Conservation (phyloP, 2,113 vertebrate species). For the Charina bottae region DNA sequence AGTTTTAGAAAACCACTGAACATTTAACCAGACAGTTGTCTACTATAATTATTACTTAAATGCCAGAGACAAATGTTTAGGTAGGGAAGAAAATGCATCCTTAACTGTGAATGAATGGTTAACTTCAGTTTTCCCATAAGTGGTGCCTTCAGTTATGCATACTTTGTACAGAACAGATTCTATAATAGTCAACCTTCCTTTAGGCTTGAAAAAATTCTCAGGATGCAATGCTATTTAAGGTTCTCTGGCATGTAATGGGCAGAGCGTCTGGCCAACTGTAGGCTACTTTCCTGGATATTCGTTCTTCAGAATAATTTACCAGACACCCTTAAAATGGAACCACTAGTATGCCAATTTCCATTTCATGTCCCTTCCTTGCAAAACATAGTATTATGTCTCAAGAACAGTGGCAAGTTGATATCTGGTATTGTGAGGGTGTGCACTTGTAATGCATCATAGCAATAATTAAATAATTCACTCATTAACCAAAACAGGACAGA, state of each 20-base stretch:
- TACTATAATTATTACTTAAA: constrained; percentile 72
- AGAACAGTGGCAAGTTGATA: constrained; percentile 35
- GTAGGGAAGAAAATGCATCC: constrained; percentile 61
- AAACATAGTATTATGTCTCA: constrained; percentile 63
- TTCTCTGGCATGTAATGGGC: constrained; percentile 62
- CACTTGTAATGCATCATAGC: constrained; percentile 31
- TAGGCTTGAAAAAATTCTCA: constrained; percentile 45
- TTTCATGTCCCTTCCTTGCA: constrained; percentile 72
- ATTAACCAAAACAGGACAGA: neutral
- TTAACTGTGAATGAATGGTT: constrained; percentile 68
- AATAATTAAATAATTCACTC: constrained; percentile 43
- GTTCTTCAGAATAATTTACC: constrained; percentile 74
- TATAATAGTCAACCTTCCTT: constrained; percentile 62
- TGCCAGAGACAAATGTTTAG: constrained; percentile 75
- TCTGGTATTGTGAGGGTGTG: constrained; percentile 38
- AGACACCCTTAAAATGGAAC: constrained; percentile 73
- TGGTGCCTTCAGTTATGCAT: constrained; percentile 36
- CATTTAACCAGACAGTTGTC: constrained; percentile 76
- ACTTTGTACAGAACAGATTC: constrained; percentile 52
- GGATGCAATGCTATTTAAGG: constrained; percentile 47
- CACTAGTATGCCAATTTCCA: constrained; percentile 72
- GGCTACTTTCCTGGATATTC: constrained; percentile 74
- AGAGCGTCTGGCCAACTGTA: constrained; percentile 65
- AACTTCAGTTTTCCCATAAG: constrained; percentile 54
- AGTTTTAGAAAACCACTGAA: constrained; percentile 76